These are phyloP conservation scores for Naja naja DNA, from an alignment of 2,113 vertebrate genomes.

Conservation along the genomic window DNA sequence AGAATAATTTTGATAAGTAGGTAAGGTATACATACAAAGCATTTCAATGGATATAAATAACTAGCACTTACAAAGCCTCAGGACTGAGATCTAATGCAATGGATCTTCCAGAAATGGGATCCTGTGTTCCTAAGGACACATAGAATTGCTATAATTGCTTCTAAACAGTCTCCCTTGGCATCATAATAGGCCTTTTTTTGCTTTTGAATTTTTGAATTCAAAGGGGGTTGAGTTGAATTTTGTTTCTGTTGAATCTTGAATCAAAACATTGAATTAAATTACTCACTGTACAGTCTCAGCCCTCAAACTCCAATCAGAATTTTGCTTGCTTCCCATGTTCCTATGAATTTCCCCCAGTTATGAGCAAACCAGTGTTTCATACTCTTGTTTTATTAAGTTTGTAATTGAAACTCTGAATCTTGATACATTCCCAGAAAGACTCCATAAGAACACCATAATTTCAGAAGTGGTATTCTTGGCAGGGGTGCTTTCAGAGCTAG, in stretches of 20 bases:
- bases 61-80: background rate
- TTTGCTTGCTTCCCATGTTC: background rate
- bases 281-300: background rate
- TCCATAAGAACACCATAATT: background rate
- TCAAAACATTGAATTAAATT: background rate
- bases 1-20: background rate
- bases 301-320: background rate
- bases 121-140: background rate
- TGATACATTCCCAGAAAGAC: background rate
- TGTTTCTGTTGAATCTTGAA: background rate
- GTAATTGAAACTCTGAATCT: background rate
- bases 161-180: background rate
- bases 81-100: background rate
- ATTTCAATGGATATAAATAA: background rate
- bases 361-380: background rate
- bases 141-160: background rate
- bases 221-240: background rate
- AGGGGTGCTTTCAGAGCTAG: background rate
- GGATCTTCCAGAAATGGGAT: background rate
- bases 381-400: background rate
- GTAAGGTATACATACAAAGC: background rate
- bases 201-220: background rate
- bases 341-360: background rate
- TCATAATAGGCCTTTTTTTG: background rate
- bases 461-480: background rate